Percentiles rank a stretch among this genome's conserved stretches.
Evolutionary conservation across 2,797 vertebrate genomes (phyloP).

Genomic region (Selene dorsalis): DNA sequence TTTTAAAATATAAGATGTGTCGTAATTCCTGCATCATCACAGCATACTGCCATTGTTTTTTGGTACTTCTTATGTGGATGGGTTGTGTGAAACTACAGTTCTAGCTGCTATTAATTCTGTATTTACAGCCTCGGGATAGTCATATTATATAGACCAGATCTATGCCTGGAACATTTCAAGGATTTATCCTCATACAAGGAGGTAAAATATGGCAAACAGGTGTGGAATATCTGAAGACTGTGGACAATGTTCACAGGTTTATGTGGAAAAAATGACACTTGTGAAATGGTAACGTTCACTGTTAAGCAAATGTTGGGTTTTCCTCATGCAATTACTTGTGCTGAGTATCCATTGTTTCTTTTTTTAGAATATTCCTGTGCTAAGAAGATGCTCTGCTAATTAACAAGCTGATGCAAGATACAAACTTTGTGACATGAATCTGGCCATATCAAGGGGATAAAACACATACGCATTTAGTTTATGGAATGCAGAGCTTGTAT

Average conservation of each 20-base stretch:
- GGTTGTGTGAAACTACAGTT: not conserved
- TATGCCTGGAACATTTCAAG: not conserved
- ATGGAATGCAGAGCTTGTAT: not conserved
- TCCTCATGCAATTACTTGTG: conserved; percentile 14
- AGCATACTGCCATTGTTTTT: not conserved
- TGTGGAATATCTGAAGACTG: not conserved
- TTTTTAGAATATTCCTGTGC: conserved; percentile 4
- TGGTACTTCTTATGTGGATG: not conserved
- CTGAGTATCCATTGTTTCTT: not conserved
- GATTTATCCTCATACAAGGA: not conserved
- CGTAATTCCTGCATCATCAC: not conserved
- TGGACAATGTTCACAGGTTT: not conserved
- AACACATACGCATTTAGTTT: not conserved
- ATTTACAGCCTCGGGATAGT: not conserved
- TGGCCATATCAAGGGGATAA: not conserved
- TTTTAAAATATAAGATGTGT: not conserved
- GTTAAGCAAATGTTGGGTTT: conserved; percentile 20
- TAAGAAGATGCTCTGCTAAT: conserved; percentile 5
- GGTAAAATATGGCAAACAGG: not conserved
- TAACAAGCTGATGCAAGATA: conserved; percentile 16
- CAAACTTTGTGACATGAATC: not conserved
- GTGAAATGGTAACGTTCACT: not conserved
- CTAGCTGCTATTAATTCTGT: not conserved
- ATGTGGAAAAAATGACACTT: not conserved
- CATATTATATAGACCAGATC: not conserved